Percentiles rank a stretch among this genome's conserved stretches.
These are phyloP conservation scores for Megamerina dolium DNA, from an alignment of 2,888 invertebrate species.

Conservation along the genomic window DNA sequence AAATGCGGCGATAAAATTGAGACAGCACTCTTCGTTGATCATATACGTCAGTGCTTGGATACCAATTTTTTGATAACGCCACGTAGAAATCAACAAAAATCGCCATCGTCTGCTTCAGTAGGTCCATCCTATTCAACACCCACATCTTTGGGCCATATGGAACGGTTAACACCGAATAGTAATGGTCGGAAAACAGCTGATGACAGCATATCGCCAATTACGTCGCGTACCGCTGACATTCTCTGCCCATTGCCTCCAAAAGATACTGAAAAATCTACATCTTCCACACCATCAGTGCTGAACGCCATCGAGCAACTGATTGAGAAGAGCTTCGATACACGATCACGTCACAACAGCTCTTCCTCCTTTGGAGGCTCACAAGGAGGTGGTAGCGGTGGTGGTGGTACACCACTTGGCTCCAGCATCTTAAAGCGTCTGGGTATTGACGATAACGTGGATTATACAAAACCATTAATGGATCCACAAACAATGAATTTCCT, in stretches of 20 bases:
- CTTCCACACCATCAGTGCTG: slow-evolving; percentile 78
- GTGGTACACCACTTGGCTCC: slow-evolving; percentile 75
- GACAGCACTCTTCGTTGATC: slow-evolving; percentile 86
- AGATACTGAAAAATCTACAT: slow-evolving; percentile 54
- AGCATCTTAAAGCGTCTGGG: slow-evolving; percentile 87
- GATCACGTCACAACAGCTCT: slow-evolving; percentile 61
- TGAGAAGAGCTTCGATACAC: slow-evolving; percentile 92
- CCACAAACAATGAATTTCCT: slow-evolving; percentile 80
- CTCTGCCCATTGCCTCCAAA: slow-evolving; percentile 42
- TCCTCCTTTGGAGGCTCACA: slow-evolving; percentile 10
- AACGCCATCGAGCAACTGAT: slow-evolving; percentile 95
- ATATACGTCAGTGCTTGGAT: slow-evolving; percentile 79
- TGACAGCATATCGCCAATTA: slow-evolving; percentile 49
- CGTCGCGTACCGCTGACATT: slow-evolving; percentile 30
- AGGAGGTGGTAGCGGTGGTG: slow-evolving; percentile 45
- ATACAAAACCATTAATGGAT: slow-evolving; percentile 85
- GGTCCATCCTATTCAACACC: slow-evolving; percentile 6
- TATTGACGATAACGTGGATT: slow-evolving; percentile 89
- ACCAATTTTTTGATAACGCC: slow-evolving; percentile 57
- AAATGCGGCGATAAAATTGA: slow-evolving; percentile 95
- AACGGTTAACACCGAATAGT: slow-evolving; percentile 50
- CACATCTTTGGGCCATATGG: slow-evolving; percentile 15
- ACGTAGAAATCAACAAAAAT: slow-evolving; percentile 63
- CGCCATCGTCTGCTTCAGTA: slow-evolving; percentile 63
- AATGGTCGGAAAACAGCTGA: slow-evolving; percentile 59